Conservation (phyloP, 2,888 invertebrate species). For the Macroteleia sp. region DNA sequence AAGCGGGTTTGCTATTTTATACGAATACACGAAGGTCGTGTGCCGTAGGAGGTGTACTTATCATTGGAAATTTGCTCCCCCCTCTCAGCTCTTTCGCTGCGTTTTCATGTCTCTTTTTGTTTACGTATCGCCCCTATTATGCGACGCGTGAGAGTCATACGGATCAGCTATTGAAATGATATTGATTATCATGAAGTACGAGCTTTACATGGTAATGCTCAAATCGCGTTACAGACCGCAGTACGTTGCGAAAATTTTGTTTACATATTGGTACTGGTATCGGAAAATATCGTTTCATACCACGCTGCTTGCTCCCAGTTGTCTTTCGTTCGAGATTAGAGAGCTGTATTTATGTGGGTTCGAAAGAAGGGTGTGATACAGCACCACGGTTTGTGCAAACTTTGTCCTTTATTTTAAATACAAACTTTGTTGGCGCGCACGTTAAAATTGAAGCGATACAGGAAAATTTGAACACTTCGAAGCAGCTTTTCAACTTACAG, state of each 20-base stretch:
- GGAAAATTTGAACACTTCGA: too few relatives aligned
- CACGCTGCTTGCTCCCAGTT: not conserved
- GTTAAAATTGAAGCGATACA: too few relatives aligned
- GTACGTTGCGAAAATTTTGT: conserved; percentile 28
- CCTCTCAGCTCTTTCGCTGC: too few relatives aligned
- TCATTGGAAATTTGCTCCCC: conserved; percentile 24
- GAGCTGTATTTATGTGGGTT: conserved; percentile 4
- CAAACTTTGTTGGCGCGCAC: too few relatives aligned
- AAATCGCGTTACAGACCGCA: conserved; percentile 1
- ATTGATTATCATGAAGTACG: conserved; percentile 43
- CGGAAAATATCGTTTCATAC: not conserved
- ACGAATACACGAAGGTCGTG: conserved; percentile 40
- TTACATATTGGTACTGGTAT: conserved; percentile 4
- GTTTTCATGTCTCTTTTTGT: conserved; percentile 28
- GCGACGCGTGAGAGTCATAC: conserved; percentile 47
- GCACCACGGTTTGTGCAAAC: not conserved
- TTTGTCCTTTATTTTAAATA: too few relatives aligned
- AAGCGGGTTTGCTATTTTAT: conserved; percentile 32
- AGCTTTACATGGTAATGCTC: conserved; percentile 30
- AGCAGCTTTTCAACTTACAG: too few relatives aligned
- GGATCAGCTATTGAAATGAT: conserved; percentile 44
- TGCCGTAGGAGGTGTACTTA: conserved; percentile 31
- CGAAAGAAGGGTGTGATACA: too few relatives aligned
- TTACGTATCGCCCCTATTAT: conserved; percentile 58
- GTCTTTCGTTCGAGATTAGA: conserved; percentile 14